Evolutionary conservation across 2,888 invertebrate genomes (phyloP).

Genomic region (Ceramica pisi): DNA sequence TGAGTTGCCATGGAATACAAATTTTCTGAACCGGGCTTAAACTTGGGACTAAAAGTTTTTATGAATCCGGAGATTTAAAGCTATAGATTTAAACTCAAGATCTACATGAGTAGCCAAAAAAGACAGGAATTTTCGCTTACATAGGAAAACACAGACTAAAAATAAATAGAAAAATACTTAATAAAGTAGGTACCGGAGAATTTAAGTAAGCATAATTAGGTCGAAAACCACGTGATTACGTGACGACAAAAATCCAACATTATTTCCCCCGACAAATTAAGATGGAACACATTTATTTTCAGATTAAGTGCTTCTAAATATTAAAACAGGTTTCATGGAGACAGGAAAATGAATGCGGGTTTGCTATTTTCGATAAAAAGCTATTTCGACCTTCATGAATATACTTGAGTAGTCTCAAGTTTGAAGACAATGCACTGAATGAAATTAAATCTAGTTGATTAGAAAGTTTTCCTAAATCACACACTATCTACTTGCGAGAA

Average conservation of each 20-base stretch:
- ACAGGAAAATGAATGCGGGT: background rate
- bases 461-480: too few relatives aligned
- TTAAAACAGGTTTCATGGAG: background rate
- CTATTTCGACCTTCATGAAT: too few relatives aligned
- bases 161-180: background rate
- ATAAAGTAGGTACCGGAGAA: background rate
- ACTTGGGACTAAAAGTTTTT: slow-evolving; percentile 54
- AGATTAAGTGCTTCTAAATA: background rate
- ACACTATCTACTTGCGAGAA: background rate
- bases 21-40: slow-evolving; percentile 62
- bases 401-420: too few relatives aligned
- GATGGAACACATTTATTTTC: slow-evolving; percentile 29
- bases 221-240: slow-evolving; percentile 11
- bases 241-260: slow-evolving; percentile 9
- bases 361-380: background rate
- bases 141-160: background rate
- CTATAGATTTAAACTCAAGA: background rate
- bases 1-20: slow-evolving; percentile 54
- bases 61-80: background rate
- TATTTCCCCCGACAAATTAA: slow-evolving; percentile 20
- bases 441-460: too few relatives aligned
- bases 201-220: slow-evolving; percentile 4
- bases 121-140: background rate
- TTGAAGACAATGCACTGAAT: too few relatives aligned
- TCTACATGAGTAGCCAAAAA: background rate